Evolutionary conservation across 2,888 invertebrate species (phyloP).

Genomic region (Arge pagana): DNA sequence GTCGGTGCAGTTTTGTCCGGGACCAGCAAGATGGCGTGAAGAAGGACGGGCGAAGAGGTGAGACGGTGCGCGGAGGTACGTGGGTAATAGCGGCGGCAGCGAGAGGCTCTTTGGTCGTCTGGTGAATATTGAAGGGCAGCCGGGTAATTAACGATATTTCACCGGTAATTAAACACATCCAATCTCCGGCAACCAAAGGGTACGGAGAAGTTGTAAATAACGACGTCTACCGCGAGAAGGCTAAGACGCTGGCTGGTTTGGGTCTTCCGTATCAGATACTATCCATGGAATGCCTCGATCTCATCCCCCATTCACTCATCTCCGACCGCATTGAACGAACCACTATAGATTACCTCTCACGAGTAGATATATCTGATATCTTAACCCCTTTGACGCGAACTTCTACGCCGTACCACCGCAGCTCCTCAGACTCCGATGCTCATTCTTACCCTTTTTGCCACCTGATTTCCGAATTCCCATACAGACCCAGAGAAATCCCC

Average conservation of each 20-base stretch:
- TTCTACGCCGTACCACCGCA: no score
- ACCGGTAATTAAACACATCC: constrained; percentile 56
- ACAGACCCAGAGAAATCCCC: no score
- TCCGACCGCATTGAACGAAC: constrained; percentile 11
- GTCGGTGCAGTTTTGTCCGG: no score
- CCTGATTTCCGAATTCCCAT: no score
- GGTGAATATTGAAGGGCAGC: constrained; percentile 28
- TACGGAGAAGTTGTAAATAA: constrained; percentile 29
- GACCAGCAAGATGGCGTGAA: constrained; percentile 14
- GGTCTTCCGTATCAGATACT: constrained; percentile 17
- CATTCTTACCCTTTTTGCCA: no score
- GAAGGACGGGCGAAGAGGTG: constrained; percentile 14
- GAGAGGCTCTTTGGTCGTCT: constrained; percentile 22
- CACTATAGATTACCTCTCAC: no score
- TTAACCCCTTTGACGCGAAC: constrained; percentile 12
- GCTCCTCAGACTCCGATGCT: no score
- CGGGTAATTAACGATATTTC: constrained; percentile 57
- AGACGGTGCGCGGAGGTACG: constrained; percentile 22
- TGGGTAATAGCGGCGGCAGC: background rate
- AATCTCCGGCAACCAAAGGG: constrained; percentile 45
- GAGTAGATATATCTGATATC: background rate
- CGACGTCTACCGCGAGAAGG: constrained; percentile 9
- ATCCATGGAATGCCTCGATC: constrained; percentile 3
- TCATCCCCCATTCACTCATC: constrained; percentile 10
- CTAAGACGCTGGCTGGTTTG: constrained; percentile 11